Percentiles rank a stretch among this genome's conserved stretches.
phyloP scores from a whole-genome alignment of 2,797 vertebrate genomes.

The Catharus ustulatus region DNA sequence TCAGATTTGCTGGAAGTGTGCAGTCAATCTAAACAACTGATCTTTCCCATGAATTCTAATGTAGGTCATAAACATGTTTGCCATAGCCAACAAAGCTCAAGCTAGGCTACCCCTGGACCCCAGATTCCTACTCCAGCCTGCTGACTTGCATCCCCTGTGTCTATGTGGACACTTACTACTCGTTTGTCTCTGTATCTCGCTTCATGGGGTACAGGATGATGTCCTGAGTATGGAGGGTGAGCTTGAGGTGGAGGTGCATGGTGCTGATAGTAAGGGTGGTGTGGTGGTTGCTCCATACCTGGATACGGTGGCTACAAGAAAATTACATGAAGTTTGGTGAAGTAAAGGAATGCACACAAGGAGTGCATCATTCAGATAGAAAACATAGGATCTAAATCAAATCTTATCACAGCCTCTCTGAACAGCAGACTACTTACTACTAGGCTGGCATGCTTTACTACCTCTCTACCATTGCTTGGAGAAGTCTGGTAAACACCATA shows the following conservation, averaged over 20 bases:
- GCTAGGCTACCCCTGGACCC: neutral
- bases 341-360: neutral
- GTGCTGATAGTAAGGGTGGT: constrained; percentile 93
- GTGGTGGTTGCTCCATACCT: constrained; percentile 89
- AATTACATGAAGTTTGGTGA: constrained; percentile 22
- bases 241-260: constrained; percentile 91
- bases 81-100: neutral
- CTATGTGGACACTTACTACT: constrained; percentile 80
- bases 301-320: constrained; percentile 88
- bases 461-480: neutral
- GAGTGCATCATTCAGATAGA: neutral
- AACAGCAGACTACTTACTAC: neutral
- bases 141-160: neutral
- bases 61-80: neutral
- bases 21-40: neutral
- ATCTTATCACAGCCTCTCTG: neutral
- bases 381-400: neutral
- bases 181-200: constrained; percentile 95
- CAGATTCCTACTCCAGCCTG: neutral
- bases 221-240: constrained; percentile 91
- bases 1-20: neutral
- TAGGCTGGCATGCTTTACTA: neutral
- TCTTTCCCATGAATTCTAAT: neutral
- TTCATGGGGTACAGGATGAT: constrained; percentile 89
- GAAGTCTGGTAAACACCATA: neutral